Evolutionary conservation across 2,888 invertebrate species (phyloP).

Genomic region (Stegana nigrithorax): DNA sequence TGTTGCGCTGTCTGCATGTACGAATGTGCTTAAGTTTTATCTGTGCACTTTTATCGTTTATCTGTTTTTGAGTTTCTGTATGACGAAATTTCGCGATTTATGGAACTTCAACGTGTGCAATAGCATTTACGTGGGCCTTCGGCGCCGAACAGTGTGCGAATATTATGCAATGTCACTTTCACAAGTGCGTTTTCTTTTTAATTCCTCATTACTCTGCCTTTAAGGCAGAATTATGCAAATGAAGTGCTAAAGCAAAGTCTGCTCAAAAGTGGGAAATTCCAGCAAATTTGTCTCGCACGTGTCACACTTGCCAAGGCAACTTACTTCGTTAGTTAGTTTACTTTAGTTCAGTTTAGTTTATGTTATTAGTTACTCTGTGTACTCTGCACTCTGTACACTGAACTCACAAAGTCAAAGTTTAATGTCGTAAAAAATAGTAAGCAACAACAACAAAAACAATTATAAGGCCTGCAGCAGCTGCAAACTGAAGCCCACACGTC

Average conservation of each 20-base stretch:
- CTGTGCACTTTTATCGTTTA: neutral
- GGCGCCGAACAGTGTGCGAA: neutral
- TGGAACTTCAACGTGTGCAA: no score
- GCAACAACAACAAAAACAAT: neutral
- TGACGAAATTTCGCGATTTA: neutral
- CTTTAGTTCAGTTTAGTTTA: neutral
- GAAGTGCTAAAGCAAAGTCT: slow-evolving; percentile 35
- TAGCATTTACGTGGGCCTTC: no score
- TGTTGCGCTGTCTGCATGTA: neutral
- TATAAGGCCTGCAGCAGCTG: no score
- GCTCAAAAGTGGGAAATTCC: neutral
- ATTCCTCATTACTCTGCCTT: slow-evolving; percentile 30
- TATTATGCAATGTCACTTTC: neutral
- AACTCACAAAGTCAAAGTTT: neutral
- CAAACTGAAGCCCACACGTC: neutral
- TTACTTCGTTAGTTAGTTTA: slow-evolving; percentile 1
- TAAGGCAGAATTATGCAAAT: slow-evolving; percentile 59
- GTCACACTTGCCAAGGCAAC: slow-evolving; percentile 11
- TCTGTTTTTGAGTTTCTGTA: neutral
- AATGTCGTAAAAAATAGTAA: neutral
- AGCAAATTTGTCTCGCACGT: slow-evolving; percentile 3
- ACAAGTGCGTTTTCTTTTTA: neutral
- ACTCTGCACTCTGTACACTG: neutral
- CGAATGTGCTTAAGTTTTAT: neutral
- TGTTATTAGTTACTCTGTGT: no score